Evolutionary conservation across 1,140 invertebrate genomes (phyloP).

Genomic region (Arctopsyche grandis): DNA sequence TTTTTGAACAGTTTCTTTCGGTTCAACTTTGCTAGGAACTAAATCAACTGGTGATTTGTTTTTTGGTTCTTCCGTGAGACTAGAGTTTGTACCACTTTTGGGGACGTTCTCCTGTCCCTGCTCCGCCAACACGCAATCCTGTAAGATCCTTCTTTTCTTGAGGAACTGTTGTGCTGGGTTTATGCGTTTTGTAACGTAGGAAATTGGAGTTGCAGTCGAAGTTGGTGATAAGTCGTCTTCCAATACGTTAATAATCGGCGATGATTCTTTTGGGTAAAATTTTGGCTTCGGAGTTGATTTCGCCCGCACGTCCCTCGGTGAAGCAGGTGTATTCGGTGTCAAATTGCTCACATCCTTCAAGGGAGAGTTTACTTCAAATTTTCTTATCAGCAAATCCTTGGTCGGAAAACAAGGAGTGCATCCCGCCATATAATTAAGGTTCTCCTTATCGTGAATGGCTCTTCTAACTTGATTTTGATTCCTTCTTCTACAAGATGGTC

Average conservation of each 20-base stretch:
- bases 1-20: background rate
- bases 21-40: no score
- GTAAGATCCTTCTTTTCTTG: conserved; percentile 12
- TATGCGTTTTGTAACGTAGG: background rate
- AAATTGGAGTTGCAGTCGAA: conserved; percentile 3
- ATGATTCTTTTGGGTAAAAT: conserved; percentile 3
- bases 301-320: conserved; percentile 32
- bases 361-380: conserved; percentile 43
- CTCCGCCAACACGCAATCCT: background rate
- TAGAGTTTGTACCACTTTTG: background rate
- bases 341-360: conserved; percentile 53
- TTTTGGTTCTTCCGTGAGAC: background rate
- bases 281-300: conserved; percentile 5
- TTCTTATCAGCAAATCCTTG: conserved; percentile 47
- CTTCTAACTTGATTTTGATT: conserved; percentile 34
- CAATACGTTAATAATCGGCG: background rate
- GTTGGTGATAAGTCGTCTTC: background rate
- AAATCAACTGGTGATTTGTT: background rate
- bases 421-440: conserved; percentile 46
- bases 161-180: conserved; percentile 10
- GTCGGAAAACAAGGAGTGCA: conserved; percentile 45
- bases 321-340: conserved; percentile 44
- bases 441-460: conserved; percentile 46
- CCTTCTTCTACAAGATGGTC: conserved; percentile 30
- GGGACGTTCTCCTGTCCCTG: background rate